A percentile compares a stretch with the other conserved stretches of the same genome.
Conservation (phyloP, 2,797 vertebrate species). For the Pseudomugil tenellus region DNA sequence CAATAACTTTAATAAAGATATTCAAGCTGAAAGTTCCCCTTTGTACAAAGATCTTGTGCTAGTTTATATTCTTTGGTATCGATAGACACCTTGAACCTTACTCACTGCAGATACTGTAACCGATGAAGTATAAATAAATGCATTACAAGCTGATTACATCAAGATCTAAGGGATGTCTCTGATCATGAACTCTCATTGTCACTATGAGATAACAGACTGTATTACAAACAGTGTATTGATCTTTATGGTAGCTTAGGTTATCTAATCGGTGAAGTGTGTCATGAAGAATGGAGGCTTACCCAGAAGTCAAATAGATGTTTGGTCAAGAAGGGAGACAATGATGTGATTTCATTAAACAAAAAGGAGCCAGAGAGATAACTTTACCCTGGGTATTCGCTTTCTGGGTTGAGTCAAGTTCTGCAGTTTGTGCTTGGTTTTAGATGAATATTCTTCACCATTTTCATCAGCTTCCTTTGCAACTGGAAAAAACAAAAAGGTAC, state of each 20-base stretch:
- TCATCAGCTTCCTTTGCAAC: slow-evolving; percentile 84
- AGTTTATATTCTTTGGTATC: neutral
- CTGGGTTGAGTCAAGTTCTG: slow-evolving; percentile 84
- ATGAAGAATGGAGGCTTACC: neutral
- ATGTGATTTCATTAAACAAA: neutral
- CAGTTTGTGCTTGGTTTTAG: slow-evolving; percentile 80
- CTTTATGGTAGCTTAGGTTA: neutral
- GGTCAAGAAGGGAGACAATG: neutral
- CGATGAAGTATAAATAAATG: neutral
- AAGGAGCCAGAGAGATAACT: neutral
- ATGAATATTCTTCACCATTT: slow-evolving; percentile 76
- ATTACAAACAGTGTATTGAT: slow-evolving; percentile 5
- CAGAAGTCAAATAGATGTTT: neutral
- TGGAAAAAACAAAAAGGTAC: slow-evolving; percentile 60
- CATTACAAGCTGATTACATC: neutral
- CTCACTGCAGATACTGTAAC: neutral
- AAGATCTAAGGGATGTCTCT: neutral
- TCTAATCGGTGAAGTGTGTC: neutral
- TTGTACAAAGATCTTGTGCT: neutral
- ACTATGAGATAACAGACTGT: neutral
- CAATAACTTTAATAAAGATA: neutral
- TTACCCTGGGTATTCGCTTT: slow-evolving; percentile 92
- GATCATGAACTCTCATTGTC: neutral
- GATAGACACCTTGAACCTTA: neutral
- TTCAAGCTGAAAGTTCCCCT: neutral